phyloP scores from a whole-genome alignment of 2,797 vertebrate species.

The Xiphophorus birchmanni region DNA sequence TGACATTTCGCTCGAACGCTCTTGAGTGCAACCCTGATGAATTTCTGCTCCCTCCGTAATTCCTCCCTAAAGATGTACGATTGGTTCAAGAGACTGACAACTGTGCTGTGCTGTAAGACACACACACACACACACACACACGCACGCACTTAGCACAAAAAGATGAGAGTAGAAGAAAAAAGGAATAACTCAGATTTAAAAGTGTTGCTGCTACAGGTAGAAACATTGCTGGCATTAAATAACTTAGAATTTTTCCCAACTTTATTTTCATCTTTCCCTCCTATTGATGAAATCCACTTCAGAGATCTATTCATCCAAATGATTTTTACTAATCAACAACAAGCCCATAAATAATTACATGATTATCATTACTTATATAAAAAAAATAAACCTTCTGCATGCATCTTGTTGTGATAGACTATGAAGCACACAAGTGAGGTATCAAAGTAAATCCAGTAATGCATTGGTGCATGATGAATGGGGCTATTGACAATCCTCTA shows the following conservation, averaged over 20 bases:
- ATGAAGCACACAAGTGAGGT: conserved; percentile 23
- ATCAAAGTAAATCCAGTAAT: conserved; percentile 40
- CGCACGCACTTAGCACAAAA: conserved; percentile 14
- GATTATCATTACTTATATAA: conserved; percentile 27
- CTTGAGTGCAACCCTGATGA: conserved; percentile 75
- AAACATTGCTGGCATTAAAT: conserved; percentile 18
- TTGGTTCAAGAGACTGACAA: conserved; percentile 68
- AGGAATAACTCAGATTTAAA: conserved; percentile 41
- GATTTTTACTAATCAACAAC: conserved; percentile 36
- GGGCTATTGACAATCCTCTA: conserved; percentile 34
- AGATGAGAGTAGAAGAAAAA: conserved; percentile 33
- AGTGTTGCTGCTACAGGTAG: conserved; percentile 36
- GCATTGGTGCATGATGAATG: conserved; percentile 50
- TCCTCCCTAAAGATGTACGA: conserved; percentile 68
- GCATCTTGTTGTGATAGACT: conserved; percentile 26
- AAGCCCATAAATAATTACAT: conserved; percentile 31
- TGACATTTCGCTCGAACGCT: conserved; percentile 75
- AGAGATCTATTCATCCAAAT: conserved; percentile 20
- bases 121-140: neutral
- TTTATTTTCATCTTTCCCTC: conserved; percentile 35
- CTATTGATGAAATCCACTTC: conserved; percentile 25
- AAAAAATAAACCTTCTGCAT: conserved; percentile 15
- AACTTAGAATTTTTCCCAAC: conserved; percentile 15
- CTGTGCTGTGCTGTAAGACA: conserved; percentile 35
- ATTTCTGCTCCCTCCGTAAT: conserved; percentile 68